Percentiles rank a stretch among this genome's conserved stretches.
phyloP scores from a whole-genome alignment of 2,113 vertebrate species.

The Danionella cerebrum region DNA sequence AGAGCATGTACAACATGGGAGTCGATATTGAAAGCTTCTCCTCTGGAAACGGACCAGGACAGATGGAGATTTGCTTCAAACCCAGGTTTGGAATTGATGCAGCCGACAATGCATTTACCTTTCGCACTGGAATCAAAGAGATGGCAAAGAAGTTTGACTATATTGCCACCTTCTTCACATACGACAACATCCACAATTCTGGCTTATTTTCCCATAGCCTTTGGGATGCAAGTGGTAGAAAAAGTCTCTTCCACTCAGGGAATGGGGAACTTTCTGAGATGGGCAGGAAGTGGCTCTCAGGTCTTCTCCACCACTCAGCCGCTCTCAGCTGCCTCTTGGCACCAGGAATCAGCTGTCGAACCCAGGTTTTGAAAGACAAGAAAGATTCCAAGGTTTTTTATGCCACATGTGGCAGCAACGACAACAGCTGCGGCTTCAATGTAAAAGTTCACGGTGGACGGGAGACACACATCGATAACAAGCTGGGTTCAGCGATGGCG shows the following conservation, averaged over 20 bases:
- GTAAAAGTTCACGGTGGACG: conserved; percentile 77
- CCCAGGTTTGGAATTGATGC: conserved; percentile 78
- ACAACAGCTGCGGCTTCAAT: conserved; percentile 84
- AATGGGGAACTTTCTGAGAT: conserved; percentile 66
- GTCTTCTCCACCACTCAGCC: conserved; percentile 77
- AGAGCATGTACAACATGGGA: conserved; percentile 82
- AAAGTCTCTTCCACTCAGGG: conserved; percentile 70
- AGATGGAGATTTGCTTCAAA: conserved; percentile 86
- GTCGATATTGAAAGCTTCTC: conserved; percentile 85
- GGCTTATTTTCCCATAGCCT: conserved; percentile 81
- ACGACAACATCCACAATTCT: conserved; percentile 75
- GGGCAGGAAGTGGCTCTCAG: conserved; percentile 79
- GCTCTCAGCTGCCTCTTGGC: conserved; percentile 88
- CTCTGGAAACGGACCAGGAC: conserved; percentile 78
- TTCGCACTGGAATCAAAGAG: conserved; percentile 87
- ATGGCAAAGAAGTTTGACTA: conserved; percentile 84
- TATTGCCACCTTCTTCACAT: conserved; percentile 81
- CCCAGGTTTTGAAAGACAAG: conserved; percentile 67
- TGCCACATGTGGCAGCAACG: conserved; percentile 76
- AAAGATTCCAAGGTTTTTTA: conserved; percentile 73
- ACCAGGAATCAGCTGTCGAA: conserved; percentile 73
- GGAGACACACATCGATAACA: conserved; percentile 79
- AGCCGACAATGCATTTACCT: conserved; percentile 86
- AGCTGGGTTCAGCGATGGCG: conserved; percentile 80
- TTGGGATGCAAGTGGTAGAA: conserved; percentile 73